Evolutionary conservation across 2,113 vertebrate species (phyloP), one percentile per base, ranked within the genome.

Genomic region (Corythornis cristatus): DNA sequence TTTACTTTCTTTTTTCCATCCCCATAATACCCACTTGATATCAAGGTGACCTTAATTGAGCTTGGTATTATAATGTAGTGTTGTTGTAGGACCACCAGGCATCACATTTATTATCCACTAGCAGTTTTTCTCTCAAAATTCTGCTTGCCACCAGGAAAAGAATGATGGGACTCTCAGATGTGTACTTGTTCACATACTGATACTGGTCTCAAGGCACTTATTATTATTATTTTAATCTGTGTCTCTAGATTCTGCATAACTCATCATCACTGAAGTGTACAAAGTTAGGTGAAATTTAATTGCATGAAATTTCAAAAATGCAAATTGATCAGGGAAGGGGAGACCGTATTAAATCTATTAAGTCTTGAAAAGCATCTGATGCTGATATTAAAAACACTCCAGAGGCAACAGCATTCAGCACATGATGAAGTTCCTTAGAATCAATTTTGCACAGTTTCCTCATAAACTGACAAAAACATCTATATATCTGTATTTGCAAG

Each of bases 361-460:
- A 56, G 26, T 92, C 96, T 97, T 94, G 85, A 90, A 96, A 93
- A 96, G 57, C 82, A 92, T 88, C 67, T 70, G 83, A 96, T 68
- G 50, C 42, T 96, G 79, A 84, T 61, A 84, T 83, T 89, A 93
- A 92, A 96, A 91, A 79, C 42, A n/a, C 93, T 96, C 88, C 29
- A 73, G 78, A 96, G 96, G 94, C 86, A 92, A 58, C 20, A 83
- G 58, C 65, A 40, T 57, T 96, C 77, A 87, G 80, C 61, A 42
- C 57, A 48, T 94, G 90, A 96, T 90, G 78, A 96, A 86, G 67
- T 93, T 95, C 53, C 75, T 83, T 61, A 45, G 84, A 93, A 87
- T 92, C 71, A 92, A 16, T 96, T 96, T 94, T 91, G 46, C 46
- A 54, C 14, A 71, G 61, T 37, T 54, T 93, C 48, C 40, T 89